Evolutionary conservation across 1,140 invertebrate species (phyloP).

Genomic region (Leguminivora glycinivorella): DNA sequence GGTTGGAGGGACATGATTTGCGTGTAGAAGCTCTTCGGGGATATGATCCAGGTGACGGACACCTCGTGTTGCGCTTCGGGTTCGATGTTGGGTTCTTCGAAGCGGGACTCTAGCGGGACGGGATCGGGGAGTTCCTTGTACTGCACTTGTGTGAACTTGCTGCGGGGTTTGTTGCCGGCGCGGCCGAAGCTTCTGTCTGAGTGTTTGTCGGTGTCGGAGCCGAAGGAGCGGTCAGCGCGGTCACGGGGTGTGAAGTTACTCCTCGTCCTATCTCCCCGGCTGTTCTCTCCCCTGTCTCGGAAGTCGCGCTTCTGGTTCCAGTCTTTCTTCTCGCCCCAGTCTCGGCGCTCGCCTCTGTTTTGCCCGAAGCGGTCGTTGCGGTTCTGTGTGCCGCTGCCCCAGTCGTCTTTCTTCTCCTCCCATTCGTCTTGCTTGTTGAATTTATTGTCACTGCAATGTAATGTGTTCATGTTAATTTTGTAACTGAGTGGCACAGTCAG

Average conservation of each 20-base stretch:
- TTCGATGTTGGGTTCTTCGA: conserved; percentile 53
- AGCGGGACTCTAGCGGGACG: conserved; percentile 47
- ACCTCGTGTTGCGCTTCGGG: conserved; percentile 65
- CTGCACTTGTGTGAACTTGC: conserved; percentile 59
- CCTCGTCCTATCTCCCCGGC: conserved; percentile 38
- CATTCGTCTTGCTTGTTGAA: conserved; percentile 51
- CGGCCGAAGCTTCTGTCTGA: conserved; percentile 59
- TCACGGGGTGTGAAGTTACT: conserved; percentile 66
- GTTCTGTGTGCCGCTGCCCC: conserved; percentile 35
- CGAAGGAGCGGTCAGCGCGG: conserved; percentile 47
- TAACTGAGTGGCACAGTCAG: not conserved
- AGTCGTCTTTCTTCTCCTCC: conserved; percentile 46
- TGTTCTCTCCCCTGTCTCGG: conserved; percentile 33
- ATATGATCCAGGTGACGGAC: conserved; percentile 69
- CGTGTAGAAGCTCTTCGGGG: conserved; percentile 84
- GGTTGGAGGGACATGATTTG: conserved; percentile 78
- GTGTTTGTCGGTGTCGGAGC: conserved; percentile 54
- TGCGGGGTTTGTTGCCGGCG: conserved; percentile 50
- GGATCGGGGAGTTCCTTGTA: conserved; percentile 59
- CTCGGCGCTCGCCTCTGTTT: conserved; percentile 47
- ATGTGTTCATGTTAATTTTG: not conserved
- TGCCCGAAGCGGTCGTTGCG: conserved; percentile 26
- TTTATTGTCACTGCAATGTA: conserved; percentile 55
- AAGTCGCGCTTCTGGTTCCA: conserved; percentile 50
- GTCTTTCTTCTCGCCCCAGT: conserved; percentile 63